Base-by-base conservation (phyloP, 2,888 invertebrate species). In the Glaucopsyche alexis region DNA sequence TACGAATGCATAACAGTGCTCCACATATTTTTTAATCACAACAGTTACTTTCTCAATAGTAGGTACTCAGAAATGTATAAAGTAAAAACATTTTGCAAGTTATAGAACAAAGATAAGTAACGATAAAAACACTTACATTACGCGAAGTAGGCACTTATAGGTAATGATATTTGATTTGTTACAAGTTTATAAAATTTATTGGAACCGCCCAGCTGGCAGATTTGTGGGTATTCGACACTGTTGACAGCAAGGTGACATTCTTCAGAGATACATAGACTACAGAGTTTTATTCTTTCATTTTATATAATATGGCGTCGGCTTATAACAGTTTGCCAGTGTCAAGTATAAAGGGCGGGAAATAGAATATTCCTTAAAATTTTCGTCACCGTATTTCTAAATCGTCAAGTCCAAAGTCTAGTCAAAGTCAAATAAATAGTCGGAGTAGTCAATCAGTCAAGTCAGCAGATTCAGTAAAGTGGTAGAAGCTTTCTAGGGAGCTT, bases 201-300 rank as follows among this genome's bases (percentile, higher is more conserved):
- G 88, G 87, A 87, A 86, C 88, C 90, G 90, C 90, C 90, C 90
- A 90, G 89, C 90, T 90, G 89, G 90, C 90, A 90, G 87, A 77
- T 64, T 73, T 66, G 71, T 73, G 73, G 74, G 75, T 72, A 75
- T 55, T 75, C 72, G 74, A 67, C 75, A 74, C 45, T 72, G 70
- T 16, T 60, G 60, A 65, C 70, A 74, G 64, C 19, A 16, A 11
- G 3, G 9, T 55, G 52, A 52, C 52, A 52, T n/a, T n/a, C n/a
- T 2, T 9, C 16, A 50, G 7, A 14, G 6, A 50, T 7, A n/a
- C 55, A 55, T 55, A 55, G 55, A 55, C 55, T 19, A 55, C 19
- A 52, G 52, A 55, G 55, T n/a, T n/a, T n/a, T n/a, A n/a, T n/a
- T n/a, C n/a, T n/a, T n/a, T n/a, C n/a, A n/a, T n/a, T n/a, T n/a